Conservation (phyloP, 2,113 vertebrate genomes). For the Megaptera novaeangliae region DNA sequence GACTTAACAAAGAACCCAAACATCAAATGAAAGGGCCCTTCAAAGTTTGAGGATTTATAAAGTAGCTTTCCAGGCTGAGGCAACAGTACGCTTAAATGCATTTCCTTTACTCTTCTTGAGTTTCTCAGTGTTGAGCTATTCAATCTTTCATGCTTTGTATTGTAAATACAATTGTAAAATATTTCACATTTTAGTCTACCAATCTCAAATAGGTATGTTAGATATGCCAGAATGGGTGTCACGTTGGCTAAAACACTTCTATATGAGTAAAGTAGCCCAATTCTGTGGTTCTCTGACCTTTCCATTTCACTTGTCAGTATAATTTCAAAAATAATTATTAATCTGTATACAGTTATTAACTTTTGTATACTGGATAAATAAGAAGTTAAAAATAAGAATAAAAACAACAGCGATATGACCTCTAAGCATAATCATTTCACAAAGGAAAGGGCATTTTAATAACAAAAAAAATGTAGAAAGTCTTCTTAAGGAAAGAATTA, state of each 20-base stretch:
- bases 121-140: background rate
- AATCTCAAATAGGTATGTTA: background rate
- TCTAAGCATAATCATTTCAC: background rate
- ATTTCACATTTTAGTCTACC: background rate
- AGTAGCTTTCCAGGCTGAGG: background rate
- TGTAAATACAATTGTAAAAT: no score
- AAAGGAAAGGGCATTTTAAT: background rate
- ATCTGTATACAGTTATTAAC: background rate
- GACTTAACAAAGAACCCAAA: background rate
- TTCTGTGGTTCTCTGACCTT: background rate
- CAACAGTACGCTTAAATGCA: background rate
- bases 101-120: background rate
- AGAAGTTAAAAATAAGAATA: background rate
- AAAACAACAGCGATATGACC: background rate
- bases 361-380: background rate
- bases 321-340: constrained; percentile 22
- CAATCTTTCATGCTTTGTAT: background rate
- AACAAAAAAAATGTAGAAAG: background rate
- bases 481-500: background rate
- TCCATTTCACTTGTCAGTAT: background rate
- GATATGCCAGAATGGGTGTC: background rate
- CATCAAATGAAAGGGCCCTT: background rate
- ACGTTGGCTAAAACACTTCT: background rate
- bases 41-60: background rate
- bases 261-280: background rate